Evolutionary conservation across 2,113 vertebrate species (phyloP), one percentile per base, ranked within the genome.

Genomic region (Scytalopus superciliaris): DNA sequence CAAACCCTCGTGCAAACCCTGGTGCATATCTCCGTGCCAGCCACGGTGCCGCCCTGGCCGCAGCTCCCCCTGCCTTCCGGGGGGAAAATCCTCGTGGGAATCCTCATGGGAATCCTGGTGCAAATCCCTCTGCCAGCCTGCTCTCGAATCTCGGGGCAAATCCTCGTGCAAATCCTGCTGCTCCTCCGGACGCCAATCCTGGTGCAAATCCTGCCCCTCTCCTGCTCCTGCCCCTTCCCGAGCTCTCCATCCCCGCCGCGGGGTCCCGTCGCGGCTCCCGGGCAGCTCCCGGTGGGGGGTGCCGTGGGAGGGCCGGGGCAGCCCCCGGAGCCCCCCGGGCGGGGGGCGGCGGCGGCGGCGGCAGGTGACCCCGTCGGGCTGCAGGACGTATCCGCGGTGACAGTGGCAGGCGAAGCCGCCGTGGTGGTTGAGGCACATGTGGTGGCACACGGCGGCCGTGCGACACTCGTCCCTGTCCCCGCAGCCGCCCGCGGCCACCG

Each of bases 371-470:
- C 75, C 75, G 31, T 79, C 85, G 57, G 75, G 85, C 57, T 63
- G 75, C 40, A 88, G 85, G 57, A 88, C 85, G 57, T 47, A 87
- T 14, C 85, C 85, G 24, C 75, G 75, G 75, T 87, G 85, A 3
- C 85, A 87, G 14, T 87, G 85, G 1, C 85, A 79, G 2, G 85
- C 30, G 66, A 87, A 87, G 66, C 84, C 84, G 2, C 85, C 85
- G 18, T 87, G 74, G 75, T 87, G 84, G 66, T 87, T 87, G 28
- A 87, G 84, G 84, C 84, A 87, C 74, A 87, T 78, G 75, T 87
- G 74, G 39, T 87, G 84, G n/a, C 75, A 87, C 10, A 87, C 47
- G 66, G 66, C 56, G 12, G 74, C 84, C 47, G 53, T 70, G 74
- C 64, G 55, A 69, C 84, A 87, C 14, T 87, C 74, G 64, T 87